phyloP scores from a whole-genome alignment of 2,113 vertebrate genomes.

The Salvelinus sp. region DNA sequence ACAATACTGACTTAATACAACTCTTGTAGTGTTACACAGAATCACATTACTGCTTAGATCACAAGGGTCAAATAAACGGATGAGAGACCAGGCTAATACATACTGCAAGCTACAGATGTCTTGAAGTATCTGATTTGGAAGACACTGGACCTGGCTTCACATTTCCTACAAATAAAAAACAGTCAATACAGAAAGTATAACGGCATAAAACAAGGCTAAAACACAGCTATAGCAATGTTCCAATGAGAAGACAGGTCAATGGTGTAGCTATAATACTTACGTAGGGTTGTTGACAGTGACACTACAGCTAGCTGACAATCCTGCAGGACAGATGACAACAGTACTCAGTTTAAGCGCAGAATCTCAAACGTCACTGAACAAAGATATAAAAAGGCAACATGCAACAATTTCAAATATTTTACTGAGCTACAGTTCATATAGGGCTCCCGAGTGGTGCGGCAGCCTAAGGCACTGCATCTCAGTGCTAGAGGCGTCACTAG shows the following conservation, averaged over 20 bases:
- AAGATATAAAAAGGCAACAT: too few species aligned
- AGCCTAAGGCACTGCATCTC: too few species aligned
- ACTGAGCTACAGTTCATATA: neutral
- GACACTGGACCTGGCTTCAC: constrained; percentile 75
- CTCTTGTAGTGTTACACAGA: too few species aligned
- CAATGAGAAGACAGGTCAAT: neutral
- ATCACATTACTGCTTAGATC: neutral
- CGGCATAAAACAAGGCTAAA: neutral
- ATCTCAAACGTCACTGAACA: neutral
- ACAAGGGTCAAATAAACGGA: neutral
- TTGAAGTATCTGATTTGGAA: constrained; percentile 89
- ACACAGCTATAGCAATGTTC: neutral
- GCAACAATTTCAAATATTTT: too few species aligned
- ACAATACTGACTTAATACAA: neutral
- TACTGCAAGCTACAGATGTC: constrained; percentile 85
- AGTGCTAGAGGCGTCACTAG: too few species aligned
- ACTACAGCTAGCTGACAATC: constrained; percentile 59
- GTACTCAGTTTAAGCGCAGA: neutral
- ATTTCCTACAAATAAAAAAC: constrained; percentile 69
- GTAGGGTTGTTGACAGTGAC: constrained; percentile 46
- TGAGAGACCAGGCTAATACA: constrained; percentile 56
- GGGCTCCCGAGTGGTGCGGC: too few species aligned
- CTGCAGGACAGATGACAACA: constrained; percentile 49
- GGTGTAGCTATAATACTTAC: constrained; percentile 55
- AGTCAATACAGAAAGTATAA: neutral